A percentile compares a stretch with the other conserved stretches of the same genome.
Evolutionary conservation across 2,888 invertebrate species (phyloP).

Genomic region (Diarsia dahlii): DNA sequence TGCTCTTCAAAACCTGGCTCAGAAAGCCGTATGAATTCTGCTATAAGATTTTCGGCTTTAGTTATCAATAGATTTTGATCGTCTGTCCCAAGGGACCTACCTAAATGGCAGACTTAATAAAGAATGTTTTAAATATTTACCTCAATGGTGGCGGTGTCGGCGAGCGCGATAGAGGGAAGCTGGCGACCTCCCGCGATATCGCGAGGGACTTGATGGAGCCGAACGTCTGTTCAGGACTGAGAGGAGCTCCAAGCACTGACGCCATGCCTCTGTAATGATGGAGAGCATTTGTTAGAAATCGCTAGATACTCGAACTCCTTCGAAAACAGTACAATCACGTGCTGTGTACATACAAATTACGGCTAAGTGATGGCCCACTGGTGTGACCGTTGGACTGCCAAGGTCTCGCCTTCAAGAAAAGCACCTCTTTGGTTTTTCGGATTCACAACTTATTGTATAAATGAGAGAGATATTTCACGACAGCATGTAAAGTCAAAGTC

Average conservation of each 20-base stretch:
- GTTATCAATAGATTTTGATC: too few species aligned
- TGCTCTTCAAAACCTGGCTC: too few species aligned
- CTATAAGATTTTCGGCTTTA: too few species aligned
- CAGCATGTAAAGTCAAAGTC: neutral
- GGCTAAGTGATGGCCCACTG: neutral
- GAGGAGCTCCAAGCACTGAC: conserved; percentile 92
- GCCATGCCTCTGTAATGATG: conserved; percentile 92
- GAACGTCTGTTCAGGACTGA: conserved; percentile 94
- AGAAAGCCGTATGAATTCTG: too few species aligned
- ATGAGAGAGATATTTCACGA: too few species aligned
- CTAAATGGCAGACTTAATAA: neutral
- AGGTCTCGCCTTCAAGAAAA: neutral
- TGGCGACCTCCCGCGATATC: conserved; percentile 94
- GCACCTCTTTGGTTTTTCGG: neutral
- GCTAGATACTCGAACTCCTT: too few species aligned
- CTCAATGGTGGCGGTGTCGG: conserved; percentile 93
- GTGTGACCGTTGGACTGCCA: neutral
- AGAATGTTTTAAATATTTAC: conserved; percentile 71
- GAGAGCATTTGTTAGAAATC: conserved; percentile 18
- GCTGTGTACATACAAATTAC: neutral
- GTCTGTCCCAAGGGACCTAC: too few species aligned
- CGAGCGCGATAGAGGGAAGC: conserved; percentile 94
- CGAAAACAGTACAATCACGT: too few species aligned
- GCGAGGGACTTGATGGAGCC: conserved; percentile 94
- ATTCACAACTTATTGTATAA: too few species aligned